phyloP scores from a whole-genome alignment of 64 coral and sea anemone genomes.

The Astreopora myriophthalma region DNA sequence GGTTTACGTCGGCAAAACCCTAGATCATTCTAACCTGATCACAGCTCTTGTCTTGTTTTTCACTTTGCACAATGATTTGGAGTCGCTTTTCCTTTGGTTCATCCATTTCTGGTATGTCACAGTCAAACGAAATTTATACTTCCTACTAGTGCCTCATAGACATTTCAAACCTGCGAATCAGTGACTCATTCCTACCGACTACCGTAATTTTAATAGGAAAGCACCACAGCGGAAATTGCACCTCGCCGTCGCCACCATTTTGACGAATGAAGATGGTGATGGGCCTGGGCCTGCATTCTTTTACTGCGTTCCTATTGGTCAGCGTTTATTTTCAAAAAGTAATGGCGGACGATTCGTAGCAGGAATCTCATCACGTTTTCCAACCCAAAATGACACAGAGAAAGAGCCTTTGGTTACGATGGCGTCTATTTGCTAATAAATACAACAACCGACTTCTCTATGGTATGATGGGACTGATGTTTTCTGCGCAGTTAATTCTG shows the following conservation, averaged over 20 bases:
- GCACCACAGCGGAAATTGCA: too few relatives aligned
- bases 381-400: neutral
- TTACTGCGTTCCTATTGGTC: neutral
- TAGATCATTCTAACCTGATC: neutral
- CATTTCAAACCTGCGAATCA: too few relatives aligned
- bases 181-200: too few relatives aligned
- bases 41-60: neutral
- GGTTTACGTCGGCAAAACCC: neutral
- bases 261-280: too few relatives aligned
- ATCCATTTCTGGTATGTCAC: neutral
- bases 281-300: too few relatives aligned
- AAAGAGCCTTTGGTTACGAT: constrained; percentile 79
- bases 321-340: neutral
- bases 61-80: neutral
- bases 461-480: constrained; percentile 80
- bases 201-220: too few relatives aligned
- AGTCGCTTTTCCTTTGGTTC: neutral
- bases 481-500: constrained; percentile 73
- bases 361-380: neutral
- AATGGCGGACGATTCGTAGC: neutral
- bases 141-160: neutral
- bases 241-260: too few relatives aligned
- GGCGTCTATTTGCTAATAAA: constrained; percentile 68
- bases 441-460: constrained; percentile 81
- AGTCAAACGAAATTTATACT: neutral